A percentile compares a stretch with the other conserved stretches of the same genome.
Conservation (phyloP, 2,888 invertebrate species). For the Auanema sp. region DNA sequence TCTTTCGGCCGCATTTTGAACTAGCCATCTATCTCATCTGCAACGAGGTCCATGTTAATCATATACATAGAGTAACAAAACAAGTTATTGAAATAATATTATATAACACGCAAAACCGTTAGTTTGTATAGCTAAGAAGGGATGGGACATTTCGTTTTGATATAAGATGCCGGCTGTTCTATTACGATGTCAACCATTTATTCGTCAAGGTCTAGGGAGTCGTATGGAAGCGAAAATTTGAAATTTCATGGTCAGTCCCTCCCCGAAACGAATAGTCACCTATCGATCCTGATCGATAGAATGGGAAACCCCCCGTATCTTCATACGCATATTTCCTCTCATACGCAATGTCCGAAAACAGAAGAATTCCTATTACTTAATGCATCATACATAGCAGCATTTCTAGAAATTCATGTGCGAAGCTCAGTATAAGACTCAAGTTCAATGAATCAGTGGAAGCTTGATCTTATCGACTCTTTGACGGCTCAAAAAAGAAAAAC, state of each 20-base stretch:
- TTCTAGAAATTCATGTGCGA: too few relatives aligned
- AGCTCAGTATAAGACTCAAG: too few relatives aligned
- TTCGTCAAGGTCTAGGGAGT: constrained; percentile 18
- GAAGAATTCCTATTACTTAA: too few relatives aligned
- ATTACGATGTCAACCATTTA: constrained; percentile 1
- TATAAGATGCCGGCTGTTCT: neutral
- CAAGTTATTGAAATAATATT: constrained; percentile 1
- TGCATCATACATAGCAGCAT: too few relatives aligned
- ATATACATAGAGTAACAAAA: neutral
- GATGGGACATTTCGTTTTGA: neutral
- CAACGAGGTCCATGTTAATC: neutral
- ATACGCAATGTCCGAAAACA: too few relatives aligned
- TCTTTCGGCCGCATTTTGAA: constrained; percentile 38
- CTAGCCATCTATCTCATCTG: constrained; percentile 32
- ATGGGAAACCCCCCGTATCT: too few relatives aligned
- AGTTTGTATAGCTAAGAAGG: constrained; percentile 12
- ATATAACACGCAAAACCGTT: constrained; percentile 5
- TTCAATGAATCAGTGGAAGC: too few relatives aligned
- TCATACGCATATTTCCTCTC: too few relatives aligned
- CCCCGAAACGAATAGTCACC: constrained; percentile 15
- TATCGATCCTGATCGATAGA: too few relatives aligned
- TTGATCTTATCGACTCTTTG: too few relatives aligned
- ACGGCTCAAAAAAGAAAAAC: too few relatives aligned
- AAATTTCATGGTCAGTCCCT: constrained; percentile 21
- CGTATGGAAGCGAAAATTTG: constrained; percentile 18